phyloP scores from a whole-genome alignment of 2,113 vertebrate species.

The Bucco capensis region DNA sequence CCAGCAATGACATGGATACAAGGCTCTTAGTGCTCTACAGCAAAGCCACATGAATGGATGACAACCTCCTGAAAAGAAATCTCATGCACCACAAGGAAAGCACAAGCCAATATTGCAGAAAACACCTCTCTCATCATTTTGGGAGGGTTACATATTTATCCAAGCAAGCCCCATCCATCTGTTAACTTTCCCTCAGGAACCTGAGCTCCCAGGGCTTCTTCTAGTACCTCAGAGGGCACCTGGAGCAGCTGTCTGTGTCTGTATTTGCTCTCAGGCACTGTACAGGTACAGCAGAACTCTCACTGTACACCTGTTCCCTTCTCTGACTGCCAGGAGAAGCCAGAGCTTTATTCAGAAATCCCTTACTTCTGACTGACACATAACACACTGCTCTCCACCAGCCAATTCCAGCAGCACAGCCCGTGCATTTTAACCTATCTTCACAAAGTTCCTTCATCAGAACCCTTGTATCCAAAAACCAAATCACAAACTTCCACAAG shows the following conservation, averaged over 20 bases:
- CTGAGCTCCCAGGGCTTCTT: not conserved
- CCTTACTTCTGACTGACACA: not conserved
- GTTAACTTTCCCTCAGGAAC: not conserved
- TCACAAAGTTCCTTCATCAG: not conserved
- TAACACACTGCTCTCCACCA: not conserved
- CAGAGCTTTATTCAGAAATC: not conserved
- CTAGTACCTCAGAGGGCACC: rapidly evolving
- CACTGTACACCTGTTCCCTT: not conserved
- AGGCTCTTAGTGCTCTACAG: not conserved
- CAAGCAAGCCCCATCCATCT: not conserved
- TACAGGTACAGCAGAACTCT: not conserved
- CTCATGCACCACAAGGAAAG: not conserved
- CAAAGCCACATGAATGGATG: not conserved
- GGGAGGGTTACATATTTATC: not conserved
- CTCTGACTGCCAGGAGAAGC: not conserved
- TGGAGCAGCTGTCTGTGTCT: not conserved
- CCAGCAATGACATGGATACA: not conserved
- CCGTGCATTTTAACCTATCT: not conserved
- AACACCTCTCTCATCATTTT: not conserved
- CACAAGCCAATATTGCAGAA: not conserved
- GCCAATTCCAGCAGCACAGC: not conserved
- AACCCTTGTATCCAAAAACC: not conserved
- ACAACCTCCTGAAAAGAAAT: not conserved
- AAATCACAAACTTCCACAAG: not conserved
- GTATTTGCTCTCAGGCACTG: not conserved